Conservation (phyloP, 2,888 invertebrate genomes). For the Cosmorhoe ocellata region DNA sequence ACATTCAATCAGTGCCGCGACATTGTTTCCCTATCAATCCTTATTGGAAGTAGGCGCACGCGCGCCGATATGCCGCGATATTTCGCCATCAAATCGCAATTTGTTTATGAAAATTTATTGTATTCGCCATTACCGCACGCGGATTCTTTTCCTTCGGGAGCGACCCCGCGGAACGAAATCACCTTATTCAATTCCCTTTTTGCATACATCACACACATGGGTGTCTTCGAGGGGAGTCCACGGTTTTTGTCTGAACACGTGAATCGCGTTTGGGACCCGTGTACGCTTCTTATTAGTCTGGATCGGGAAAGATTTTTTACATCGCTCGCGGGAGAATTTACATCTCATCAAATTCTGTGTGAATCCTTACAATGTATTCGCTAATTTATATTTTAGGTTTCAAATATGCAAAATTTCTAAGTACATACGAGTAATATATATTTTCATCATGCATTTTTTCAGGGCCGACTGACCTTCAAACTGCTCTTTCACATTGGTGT, state of each 20-base stretch:
- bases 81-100: slow-evolving; percentile 80
- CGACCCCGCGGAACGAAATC: slow-evolving; percentile 79
- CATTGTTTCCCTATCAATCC: slow-evolving; percentile 82
- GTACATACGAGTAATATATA: no score
- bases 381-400: slow-evolving; percentile 24
- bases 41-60: slow-evolving; percentile 76
- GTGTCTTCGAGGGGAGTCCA: slow-evolving; percentile 67
- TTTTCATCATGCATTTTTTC: no score
- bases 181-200: slow-evolving; percentile 83
- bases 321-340: slow-evolving; percentile 49
- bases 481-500: no score
- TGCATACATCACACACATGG: slow-evolving; percentile 79
- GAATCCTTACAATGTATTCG: slow-evolving; percentile 14
- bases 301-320: slow-evolving; percentile 72
- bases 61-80: slow-evolving; percentile 72
- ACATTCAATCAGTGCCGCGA: slow-evolving; percentile 80
- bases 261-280: slow-evolving; percentile 78
- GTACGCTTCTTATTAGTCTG: slow-evolving; percentile 79
- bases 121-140: slow-evolving; percentile 78
- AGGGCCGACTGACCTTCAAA: no score
- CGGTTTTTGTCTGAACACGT: slow-evolving; percentile 78
- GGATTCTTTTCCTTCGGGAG: slow-evolving; percentile 79
- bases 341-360: slow-evolving; percentile 33
- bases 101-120: slow-evolving; percentile 83
- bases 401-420: neutral